These are phyloP conservation scores for Diarsia dahlii DNA, from an alignment of 2,888 invertebrate genomes.

Conservation along the genomic window DNA sequence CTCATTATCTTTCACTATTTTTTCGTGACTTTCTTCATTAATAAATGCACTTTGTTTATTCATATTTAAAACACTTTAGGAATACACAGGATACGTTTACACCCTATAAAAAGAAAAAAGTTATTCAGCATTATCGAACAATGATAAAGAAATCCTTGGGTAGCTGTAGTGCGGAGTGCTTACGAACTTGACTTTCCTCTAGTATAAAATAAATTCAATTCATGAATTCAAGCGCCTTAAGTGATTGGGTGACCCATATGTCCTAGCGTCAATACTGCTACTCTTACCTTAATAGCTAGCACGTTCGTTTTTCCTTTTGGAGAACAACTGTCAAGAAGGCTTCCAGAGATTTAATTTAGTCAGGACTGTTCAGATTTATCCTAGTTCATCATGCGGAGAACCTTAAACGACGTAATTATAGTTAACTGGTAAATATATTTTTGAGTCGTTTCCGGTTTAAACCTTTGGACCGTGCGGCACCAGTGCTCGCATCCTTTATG, in stretches of 20 bases:
- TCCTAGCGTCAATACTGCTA: not conserved
- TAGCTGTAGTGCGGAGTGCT: not conserved
- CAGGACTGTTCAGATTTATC: not conserved
- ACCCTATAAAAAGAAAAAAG: no score
- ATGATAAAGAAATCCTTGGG: not conserved
- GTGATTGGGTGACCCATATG: constrained; percentile 43
- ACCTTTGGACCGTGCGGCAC: not conserved
- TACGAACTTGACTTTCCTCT: constrained; percentile 3
- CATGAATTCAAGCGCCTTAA: constrained; percentile 44
- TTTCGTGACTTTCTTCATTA: no score
- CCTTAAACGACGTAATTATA: not conserved
- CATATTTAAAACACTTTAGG: no score
- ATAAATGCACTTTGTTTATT: no score
- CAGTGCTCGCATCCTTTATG: not conserved
- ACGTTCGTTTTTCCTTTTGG: constrained; percentile 2
- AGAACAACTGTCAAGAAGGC: not conserved
- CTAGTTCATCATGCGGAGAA: not conserved
- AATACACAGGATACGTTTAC: no score
- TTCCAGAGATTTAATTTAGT: not conserved
- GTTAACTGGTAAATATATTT: not conserved
- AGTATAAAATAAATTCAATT: constrained; percentile 37
- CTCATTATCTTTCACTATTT: no score
- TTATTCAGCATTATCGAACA: not conserved
- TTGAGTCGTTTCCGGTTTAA: not conserved
- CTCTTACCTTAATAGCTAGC: not conserved